Conservation (phyloP, 2,888 invertebrate genomes). For the Apamea epomidion region DNA sequence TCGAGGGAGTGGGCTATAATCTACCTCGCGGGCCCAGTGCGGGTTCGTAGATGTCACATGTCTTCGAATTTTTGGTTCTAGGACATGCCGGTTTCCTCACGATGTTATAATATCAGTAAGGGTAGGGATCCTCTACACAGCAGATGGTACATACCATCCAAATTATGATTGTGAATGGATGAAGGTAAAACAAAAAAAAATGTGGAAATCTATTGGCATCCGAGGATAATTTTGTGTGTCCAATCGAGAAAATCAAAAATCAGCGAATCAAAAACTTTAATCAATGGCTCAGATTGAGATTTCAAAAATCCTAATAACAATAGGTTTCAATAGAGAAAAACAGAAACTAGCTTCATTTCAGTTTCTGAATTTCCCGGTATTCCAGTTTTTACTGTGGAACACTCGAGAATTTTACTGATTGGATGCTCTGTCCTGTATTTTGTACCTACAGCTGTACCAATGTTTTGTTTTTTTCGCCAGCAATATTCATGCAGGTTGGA, state of each 20-base stretch:
- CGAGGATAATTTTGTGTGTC: background rate
- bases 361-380: slow-evolving; percentile 22
- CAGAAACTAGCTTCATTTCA: slow-evolving; percentile 23
- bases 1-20: too few relatives aligned
- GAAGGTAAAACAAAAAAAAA: background rate
- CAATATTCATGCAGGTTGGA: background rate
- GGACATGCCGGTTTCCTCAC: too few relatives aligned
- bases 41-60: too few relatives aligned
- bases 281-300: background rate
- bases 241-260: background rate
- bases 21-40: too few relatives aligned
- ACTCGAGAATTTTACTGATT: slow-evolving; percentile 47
- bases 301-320: slow-evolving; percentile 34
- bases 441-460: background rate
- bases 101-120: background rate
- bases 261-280: slow-evolving; percentile 5
- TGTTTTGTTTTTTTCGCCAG: slow-evolving; percentile 12
- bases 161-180: background rate
- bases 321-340: background rate
- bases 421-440: slow-evolving; percentile 3
- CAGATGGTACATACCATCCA: background rate
- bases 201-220: too few relatives aligned
- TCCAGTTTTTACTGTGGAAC: slow-evolving; percentile 27
- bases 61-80: too few relatives aligned
- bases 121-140: background rate